A percentile compares a stretch with the other conserved stretches of the same genome.
These are phyloP conservation scores for Eptatretus atami DNA, from an alignment of 2,797 vertebrate genomes.

Conservation along the genomic window DNA sequence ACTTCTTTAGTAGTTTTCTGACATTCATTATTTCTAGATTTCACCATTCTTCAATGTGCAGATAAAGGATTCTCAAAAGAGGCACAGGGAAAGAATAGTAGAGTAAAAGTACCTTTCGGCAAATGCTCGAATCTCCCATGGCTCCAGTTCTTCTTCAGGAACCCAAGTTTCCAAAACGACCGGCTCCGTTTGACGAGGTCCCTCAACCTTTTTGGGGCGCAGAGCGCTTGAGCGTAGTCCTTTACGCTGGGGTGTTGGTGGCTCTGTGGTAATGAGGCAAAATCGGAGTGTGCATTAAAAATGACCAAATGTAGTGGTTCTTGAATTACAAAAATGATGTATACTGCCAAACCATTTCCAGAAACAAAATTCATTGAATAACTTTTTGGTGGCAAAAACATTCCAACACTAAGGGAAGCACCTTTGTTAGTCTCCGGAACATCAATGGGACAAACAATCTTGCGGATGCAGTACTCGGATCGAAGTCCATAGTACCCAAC, in stretches of 20 bases:
- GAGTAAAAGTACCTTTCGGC: conserved; percentile 39
- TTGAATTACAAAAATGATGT: conserved; percentile 5
- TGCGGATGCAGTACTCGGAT: conserved; percentile 81
- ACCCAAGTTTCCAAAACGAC: conserved; percentile 87
- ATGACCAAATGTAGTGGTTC: neutral
- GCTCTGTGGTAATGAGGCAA: conserved; percentile 26
- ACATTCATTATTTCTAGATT: neutral
- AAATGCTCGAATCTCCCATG: conserved; percentile 95
- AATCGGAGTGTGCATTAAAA: conserved; percentile 6
- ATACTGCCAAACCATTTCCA: conserved; percentile 6
- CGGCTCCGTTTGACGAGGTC: conserved; percentile 71
- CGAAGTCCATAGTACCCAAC: conserved; percentile 71
- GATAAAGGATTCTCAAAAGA: too few relatives aligned
- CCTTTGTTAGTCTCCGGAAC: conserved; percentile 82
- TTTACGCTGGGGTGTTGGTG: conserved; percentile 84
- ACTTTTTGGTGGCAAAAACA: neutral
- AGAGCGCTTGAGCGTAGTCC: conserved; percentile 83
- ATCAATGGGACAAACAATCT: conserved; percentile 86
- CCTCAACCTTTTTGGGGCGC: conserved; percentile 71
- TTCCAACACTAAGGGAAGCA: conserved; percentile 12
- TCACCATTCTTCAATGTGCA: too few relatives aligned
- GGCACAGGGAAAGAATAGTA: too few relatives aligned
- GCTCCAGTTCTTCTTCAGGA: conserved; percentile 69
- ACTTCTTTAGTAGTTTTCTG: neutral
- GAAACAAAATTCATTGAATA: neutral